Conservation (phyloP, 1,140 invertebrate genomes). For the Nymphalis io region DNA sequence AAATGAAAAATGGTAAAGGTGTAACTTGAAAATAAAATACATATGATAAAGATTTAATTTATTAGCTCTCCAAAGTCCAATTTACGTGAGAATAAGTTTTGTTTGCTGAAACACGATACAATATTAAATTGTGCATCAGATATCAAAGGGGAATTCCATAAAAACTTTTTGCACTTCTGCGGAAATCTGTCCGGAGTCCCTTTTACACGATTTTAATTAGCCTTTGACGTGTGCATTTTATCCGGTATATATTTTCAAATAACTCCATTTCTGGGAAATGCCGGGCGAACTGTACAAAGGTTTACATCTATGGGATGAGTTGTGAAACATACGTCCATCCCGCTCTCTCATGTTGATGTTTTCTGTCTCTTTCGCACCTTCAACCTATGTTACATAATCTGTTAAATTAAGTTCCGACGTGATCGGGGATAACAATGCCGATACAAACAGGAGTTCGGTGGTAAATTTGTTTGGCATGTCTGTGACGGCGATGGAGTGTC, state of each 20-base stretch:
- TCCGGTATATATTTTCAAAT: conserved; percentile 16
- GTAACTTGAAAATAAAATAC: neutral
- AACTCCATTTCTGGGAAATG: conserved; percentile 7
- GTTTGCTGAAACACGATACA: conserved; percentile 11
- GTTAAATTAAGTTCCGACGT: neutral
- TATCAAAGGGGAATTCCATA: conserved; percentile 28
- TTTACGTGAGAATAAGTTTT: conserved; percentile 20
- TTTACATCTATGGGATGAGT: neutral
- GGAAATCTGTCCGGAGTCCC: conserved; percentile 14
- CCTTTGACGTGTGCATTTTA: conserved; percentile 24
- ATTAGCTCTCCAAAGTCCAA: neutral
- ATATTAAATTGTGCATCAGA: conserved; percentile 24
- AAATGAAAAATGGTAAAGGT: too few relatives aligned
- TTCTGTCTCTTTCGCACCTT: neutral
- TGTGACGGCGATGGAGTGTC: neutral
- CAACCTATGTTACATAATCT: neutral
- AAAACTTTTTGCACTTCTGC: conserved; percentile 21
- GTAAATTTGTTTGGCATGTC: neutral
- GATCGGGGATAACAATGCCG: neutral
- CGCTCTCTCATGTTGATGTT: neutral
- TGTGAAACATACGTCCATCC: conserved; percentile 5
- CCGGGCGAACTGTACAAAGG: neutral
- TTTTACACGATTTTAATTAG: conserved; percentile 31
- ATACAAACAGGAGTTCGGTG: neutral
- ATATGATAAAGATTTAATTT: neutral